phyloP scores from a whole-genome alignment of 2,888 invertebrate genomes.

The Andrena praecox region DNA sequence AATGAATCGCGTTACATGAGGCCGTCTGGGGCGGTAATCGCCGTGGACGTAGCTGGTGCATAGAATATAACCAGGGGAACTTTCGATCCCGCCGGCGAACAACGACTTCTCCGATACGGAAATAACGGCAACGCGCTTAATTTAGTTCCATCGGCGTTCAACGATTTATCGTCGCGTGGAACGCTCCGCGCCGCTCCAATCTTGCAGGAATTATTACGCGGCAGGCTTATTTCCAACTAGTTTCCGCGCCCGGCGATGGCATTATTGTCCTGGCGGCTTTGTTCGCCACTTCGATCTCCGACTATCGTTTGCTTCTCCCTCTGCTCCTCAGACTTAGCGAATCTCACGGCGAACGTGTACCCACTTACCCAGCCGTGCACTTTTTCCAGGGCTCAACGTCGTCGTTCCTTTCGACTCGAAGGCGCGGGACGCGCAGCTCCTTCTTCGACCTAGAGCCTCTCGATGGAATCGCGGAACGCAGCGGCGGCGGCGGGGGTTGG shows the following conservation, averaged over 20 bases:
- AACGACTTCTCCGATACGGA: slow-evolving; percentile 10
- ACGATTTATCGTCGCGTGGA: slow-evolving; percentile 33
- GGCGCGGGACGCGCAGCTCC: background rate
- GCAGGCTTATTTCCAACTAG: slow-evolving; percentile 77
- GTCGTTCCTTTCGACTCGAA: background rate
- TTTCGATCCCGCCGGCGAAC: background rate
- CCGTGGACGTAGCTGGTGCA: background rate
- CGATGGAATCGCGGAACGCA: background rate
- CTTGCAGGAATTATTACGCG: slow-evolving; percentile 71
- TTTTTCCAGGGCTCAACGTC: background rate
- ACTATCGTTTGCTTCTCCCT: background rate
- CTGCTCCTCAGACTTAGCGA: background rate
- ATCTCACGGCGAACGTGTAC: background rate
- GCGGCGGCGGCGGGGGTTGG: background rate
- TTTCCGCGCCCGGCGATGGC: slow-evolving; percentile 68
- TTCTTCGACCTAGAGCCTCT: background rate
- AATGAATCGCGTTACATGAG: slow-evolving; percentile 16
- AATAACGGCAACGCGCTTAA: slow-evolving; percentile 32
- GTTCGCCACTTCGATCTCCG: slow-evolving; percentile 31
- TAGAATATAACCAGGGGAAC: background rate
- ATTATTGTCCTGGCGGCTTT: slow-evolving; percentile 61
- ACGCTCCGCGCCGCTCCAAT: slow-evolving; percentile 44
- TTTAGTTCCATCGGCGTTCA: slow-evolving; percentile 33
- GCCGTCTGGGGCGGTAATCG: background rate
- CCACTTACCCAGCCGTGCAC: background rate